Percentiles rank a stretch among this genome's conserved stretches.
phyloP scores from a whole-genome alignment of 2,113 vertebrate species.

The Pantherophis guttatus region DNA sequence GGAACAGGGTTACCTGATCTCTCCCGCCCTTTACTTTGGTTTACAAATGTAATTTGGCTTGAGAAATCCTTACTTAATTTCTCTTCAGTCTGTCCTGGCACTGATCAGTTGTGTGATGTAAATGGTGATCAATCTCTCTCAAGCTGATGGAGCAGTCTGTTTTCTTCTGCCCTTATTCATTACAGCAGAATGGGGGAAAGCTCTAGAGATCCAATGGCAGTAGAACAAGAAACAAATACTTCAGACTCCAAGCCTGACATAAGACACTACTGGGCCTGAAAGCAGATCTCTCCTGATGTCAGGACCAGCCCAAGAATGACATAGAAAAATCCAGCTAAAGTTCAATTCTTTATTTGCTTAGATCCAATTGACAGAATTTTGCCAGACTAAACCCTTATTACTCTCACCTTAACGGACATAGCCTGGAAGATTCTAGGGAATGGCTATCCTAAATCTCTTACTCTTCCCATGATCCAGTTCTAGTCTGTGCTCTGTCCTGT shows the following conservation, averaged over 20 bases:
- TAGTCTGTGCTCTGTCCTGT: background rate
- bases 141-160: slow-evolving; percentile 48
- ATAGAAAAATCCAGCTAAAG: background rate
- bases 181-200: slow-evolving; percentile 60
- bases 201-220: slow-evolving; percentile 43
- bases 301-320: background rate
- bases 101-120: slow-evolving; percentile 58
- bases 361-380: background rate
- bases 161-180: slow-evolving; percentile 63
- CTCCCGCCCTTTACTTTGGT: slow-evolving; percentile 51
- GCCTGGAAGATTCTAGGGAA: background rate
- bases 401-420: background rate
- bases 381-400: background rate
- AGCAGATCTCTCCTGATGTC: slow-evolving; percentile 34
- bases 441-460: background rate
- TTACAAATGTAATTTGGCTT: slow-evolving; percentile 54
- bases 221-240: slow-evolving; percentile 62
- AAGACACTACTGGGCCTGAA: slow-evolving; percentile 45
- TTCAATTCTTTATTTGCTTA: background rate
- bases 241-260: slow-evolving; percentile 37
- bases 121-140: slow-evolving; percentile 65
- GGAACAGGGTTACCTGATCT: slow-evolving; percentile 68
- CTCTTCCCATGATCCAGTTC: background rate
- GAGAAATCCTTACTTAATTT: slow-evolving; percentile 64
- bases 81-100: slow-evolving; percentile 57